Evolutionary conservation across 2,888 invertebrate genomes (phyloP), one percentile per base, ranked within the genome.

Genomic region (Cheilosia vernalis): DNA sequence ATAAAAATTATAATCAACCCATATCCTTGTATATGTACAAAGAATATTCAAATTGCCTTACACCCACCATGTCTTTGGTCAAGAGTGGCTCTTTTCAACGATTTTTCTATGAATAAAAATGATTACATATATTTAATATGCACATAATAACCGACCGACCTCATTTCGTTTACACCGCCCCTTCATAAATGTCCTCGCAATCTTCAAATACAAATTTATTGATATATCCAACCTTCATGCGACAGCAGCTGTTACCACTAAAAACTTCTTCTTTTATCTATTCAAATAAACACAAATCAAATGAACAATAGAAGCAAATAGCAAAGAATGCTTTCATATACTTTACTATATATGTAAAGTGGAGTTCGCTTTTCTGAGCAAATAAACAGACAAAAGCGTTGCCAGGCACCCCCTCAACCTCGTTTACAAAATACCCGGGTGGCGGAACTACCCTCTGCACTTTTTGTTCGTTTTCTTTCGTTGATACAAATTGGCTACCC

Each of bases 381-480:
- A 80, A 73, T 47, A 80, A 61, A 24, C 53, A 60, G 60, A 60
- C 64, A 64, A 72, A 58, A 64, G 17, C 27, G 42, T 44, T 55
- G 40, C 37, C 44, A 69, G 27, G 56, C 30, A 49, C 30, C 42
- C 53, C 19, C 61, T 24, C 33, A 53, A 61, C 58, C 30, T 6
- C 47, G 33, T 49, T 44, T 44, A 44, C 44, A 30, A 17, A 66
- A 51, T 51, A 21, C 51, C 40, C 3, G 24, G n/a, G 37, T 53
- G 21, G n/a, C 40, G 10, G 33, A 60, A 60, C 42, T 51, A 56
- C 69, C 56, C 67, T 55, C 0, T 7, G 24, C 2, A 9, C 2
- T 15, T 51, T 37, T 37, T 37, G 37, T 13, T 13, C 37, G n/a
- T 49, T 19, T 56, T 7, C 33, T 30, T 69, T 56, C 15, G 21